Base-by-base conservation (phyloP, 1,140 invertebrate species). In the Drosophila eugracilis region DNA sequence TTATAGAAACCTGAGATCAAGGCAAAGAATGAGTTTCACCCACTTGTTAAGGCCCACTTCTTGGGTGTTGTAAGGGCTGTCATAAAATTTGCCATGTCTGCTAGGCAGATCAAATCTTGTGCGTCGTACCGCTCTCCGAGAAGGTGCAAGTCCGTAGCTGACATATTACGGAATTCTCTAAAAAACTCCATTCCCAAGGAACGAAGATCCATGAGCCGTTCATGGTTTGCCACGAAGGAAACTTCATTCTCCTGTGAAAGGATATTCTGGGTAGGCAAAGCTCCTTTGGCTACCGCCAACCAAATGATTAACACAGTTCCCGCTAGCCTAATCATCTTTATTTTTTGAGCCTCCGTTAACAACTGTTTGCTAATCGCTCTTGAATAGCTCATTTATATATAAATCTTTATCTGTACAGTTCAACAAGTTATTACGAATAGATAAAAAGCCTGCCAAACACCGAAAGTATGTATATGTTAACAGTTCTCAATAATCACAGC, bases 1-100 rank as follows among this genome's bases (percentile, higher is more conserved):
- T 12, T 15, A 37, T 9, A 21, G 5, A 14, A 34, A 17, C 41
- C 14, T 26, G 9, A 4, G 7, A n/a, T 3, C 4, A 14, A 2
- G 28, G 7, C n/a, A n/a, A 26, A 14, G 6, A 15, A 7, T 15
- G 1, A 10, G 3, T 0, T 7, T 15, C 22, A 78, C 78, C 66
- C 48, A 85, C 81, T 80, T n/a, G 5, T 15, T 6, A 77, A 17
- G 10, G 81, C 79, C 79, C 81, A 79, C 1, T 32, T 1, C 12
- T 60, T 60, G 36, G 48, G 44, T 1, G 54, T 28, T 0, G 24
- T n/a, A 6, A 85, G 14, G 14, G 41, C 53, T 3, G 12, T 12
- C 47, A 58, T 62, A 3, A 79, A 39, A 30, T 55, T 42, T 0
- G 37, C 15, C 41, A 85, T 9, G 15, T 86, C 81, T 0, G 53